These are phyloP conservation scores for Venusia cambrica DNA, from an alignment of 2,888 invertebrate genomes.

Conservation along the genomic window DNA sequence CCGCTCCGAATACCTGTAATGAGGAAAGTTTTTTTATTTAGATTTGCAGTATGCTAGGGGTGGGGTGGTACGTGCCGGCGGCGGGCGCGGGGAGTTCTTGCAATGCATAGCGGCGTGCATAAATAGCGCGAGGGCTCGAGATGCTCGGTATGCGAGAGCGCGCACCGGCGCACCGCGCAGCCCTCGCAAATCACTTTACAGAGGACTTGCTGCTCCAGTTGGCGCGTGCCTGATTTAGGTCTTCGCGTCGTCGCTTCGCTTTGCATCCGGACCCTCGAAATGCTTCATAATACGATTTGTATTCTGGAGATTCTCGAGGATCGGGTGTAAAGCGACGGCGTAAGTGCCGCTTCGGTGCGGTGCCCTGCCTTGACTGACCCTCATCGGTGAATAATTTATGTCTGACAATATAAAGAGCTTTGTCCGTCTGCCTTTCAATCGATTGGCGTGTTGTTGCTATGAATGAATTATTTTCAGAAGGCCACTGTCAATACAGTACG, in stretches of 20 bases:
- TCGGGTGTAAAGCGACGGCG: constrained; percentile 19
- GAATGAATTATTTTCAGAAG: constrained; percentile 56
- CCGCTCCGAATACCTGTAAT: constrained; percentile 45
- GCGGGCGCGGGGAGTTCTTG: constrained; percentile 27
- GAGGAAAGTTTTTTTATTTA: constrained; percentile 29
- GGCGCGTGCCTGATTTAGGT: constrained; percentile 49
- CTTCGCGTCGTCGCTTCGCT: too few relatives aligned
- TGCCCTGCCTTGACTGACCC: too few relatives aligned
- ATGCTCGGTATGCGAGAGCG: constrained; percentile 48
- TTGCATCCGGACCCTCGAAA: too few relatives aligned
- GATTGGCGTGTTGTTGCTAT: constrained; percentile 42
- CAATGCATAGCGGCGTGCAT: constrained; percentile 41
- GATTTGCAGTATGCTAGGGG: constrained; percentile 12
- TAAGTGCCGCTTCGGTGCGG: constrained; percentile 23
- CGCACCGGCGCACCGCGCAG: too few relatives aligned
- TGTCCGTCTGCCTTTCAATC: constrained; percentile 46
- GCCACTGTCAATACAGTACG: constrained; percentile 39
- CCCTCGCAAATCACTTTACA: constrained; percentile 48
- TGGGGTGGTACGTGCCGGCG: constrained; percentile 27
- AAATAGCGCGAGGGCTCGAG: constrained; percentile 31
- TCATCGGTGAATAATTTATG: constrained; percentile 55
- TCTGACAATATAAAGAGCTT: constrained; percentile 44
- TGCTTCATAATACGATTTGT: too few relatives aligned
- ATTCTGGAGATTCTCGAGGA: constrained; percentile 57
- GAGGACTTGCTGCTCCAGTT: constrained; percentile 38